phyloP scores from a whole-genome alignment of 2,888 invertebrate species.

The Desoria tigrina region DNA sequence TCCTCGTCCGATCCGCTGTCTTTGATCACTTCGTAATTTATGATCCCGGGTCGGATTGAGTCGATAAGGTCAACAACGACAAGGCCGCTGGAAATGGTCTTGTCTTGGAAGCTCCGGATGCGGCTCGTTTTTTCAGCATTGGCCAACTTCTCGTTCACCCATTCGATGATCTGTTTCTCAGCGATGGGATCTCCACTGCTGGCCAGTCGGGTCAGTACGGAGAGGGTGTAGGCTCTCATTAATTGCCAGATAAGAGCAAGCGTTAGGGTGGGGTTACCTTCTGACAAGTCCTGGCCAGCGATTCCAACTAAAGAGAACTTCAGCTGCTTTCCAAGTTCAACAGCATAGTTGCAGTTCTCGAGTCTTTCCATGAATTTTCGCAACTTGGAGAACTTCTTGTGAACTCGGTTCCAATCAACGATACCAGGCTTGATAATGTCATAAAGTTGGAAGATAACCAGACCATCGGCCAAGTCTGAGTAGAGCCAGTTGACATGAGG shows the following conservation, averaged over 20 bases:
- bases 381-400: conserved; percentile 84
- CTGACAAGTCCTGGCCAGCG: conserved; percentile 93
- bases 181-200: conserved; percentile 81
- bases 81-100: conserved; percentile 77
- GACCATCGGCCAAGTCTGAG: conserved; percentile 91
- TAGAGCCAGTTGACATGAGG: conserved; percentile 98
- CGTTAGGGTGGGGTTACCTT: conserved; percentile 86
- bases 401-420: conserved; percentile 85
- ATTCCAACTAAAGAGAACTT: conserved; percentile 97
- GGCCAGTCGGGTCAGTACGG: conserved; percentile 84
- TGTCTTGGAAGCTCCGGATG: conserved; percentile 68
- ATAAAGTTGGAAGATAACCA: conserved; percentile 95
- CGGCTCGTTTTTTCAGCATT: conserved; percentile 57
- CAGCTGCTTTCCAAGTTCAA: conserved; percentile 87
- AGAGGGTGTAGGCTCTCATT: conserved; percentile 97
- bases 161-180: conserved; percentile 92
- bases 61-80: conserved; percentile 95
- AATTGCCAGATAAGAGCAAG: conserved; percentile 87
- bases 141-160: conserved; percentile 89
- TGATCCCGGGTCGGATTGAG: conserved; percentile 90
- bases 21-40: conserved; percentile 89
- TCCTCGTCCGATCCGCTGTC: conserved; percentile 78
- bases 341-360: conserved; percentile 98
- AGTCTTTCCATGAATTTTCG: conserved; percentile 95
- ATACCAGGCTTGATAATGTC: conserved; percentile 95